Base-by-base conservation (phyloP, 1,140 invertebrate species). In the Neodiprion virginianus region DNA sequence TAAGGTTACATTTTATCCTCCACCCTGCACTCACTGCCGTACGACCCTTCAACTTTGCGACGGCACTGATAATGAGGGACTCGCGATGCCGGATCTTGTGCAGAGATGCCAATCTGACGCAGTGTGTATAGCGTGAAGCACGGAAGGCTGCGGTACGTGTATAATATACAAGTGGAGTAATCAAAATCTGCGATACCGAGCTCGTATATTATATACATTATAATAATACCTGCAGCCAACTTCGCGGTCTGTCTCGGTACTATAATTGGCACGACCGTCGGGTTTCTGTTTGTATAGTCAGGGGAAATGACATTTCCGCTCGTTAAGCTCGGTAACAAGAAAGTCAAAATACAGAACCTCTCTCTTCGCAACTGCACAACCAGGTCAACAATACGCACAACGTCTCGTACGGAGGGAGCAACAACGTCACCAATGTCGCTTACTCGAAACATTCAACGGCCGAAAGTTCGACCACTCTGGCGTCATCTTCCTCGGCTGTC, bases 351-450 rank as follows among this genome's bases (percentile, higher is more conserved):
- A 40, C 28, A 40, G 28, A 40, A 1, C 28, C 28, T 40, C 28
- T 40, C 28, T 40, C 4, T 40, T 40, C 28, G 28, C 28, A 40
- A 40, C 28, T 40, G 28, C 1, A 40, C 28, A 4, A 40, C 28
- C 73, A 86, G 85, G 92, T 93, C 53, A 93, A 93, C 82, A 93
- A 93, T 79, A 93, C 92, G 67, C 92, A 93, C 84, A 93, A 93
- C 80, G 92, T 93, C 61, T 93, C 91, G 77, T 91, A 92, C 81
- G 92, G 92, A 8, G 85, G 85, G 11, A 86, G 75, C 72, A 90
- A 92, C 78, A 91, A 91, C 75, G 88, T 91, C 48, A 88, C 90
- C 40, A 93, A 91, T 79, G 90, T 93, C 74, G 90, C 92, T 73
- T 92, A 91, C 79, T 89, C 89, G 8, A 86, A 87, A 78, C 89